Conservation (phyloP, 2,888 invertebrate genomes). For the Pristionchus maxplancki region DNA sequence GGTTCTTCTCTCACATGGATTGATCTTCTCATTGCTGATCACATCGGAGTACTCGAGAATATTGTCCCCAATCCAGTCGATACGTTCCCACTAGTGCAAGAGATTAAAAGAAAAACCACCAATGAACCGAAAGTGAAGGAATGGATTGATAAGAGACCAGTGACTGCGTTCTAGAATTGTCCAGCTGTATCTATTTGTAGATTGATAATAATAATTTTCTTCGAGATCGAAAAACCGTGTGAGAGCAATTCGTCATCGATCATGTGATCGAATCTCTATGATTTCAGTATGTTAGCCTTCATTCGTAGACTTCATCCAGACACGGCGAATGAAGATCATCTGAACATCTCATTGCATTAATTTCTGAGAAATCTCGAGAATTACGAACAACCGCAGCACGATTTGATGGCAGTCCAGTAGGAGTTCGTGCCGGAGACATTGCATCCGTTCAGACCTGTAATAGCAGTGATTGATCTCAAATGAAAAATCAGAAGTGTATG, state of each 20-base stretch:
- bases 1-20: neutral
- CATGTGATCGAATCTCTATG: no score
- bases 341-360: no score
- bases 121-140: neutral
- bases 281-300: no score
- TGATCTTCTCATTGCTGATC: neutral
- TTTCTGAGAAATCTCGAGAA: no score
- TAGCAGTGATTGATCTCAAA: no score
- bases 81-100: neutral
- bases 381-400: conserved; percentile 68
- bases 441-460: conserved; percentile 72
- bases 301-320: no score
- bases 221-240: no score
- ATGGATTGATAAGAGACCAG: neutral
- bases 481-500: no score
- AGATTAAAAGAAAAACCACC: neutral
- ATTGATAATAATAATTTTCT: no score
- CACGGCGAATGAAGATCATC: no score
- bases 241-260: no score
- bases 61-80: neutral
- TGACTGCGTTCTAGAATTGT: neutral
- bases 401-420: conserved; percentile 68
- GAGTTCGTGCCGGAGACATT: conserved; percentile 63
- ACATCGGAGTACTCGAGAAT: neutral
- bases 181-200: no score